These are phyloP conservation scores for Hepsetus odoe DNA, from an alignment of 2,113 vertebrate genomes.

Conservation along the genomic window DNA sequence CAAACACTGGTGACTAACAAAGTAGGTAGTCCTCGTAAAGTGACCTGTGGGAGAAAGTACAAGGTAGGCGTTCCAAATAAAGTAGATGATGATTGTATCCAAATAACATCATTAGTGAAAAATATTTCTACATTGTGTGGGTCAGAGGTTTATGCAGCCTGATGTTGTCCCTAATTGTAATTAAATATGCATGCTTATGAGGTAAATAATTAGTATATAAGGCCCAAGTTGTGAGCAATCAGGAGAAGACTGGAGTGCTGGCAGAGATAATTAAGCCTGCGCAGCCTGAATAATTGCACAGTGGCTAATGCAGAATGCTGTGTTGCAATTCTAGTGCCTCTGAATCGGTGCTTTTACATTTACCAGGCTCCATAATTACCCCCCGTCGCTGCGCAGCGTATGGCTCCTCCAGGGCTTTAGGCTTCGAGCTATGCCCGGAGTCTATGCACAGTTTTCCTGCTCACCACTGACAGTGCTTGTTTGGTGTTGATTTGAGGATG, in stretches of 20 bases:
- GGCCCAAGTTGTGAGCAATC: constrained; percentile 74
- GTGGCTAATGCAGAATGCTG: constrained; percentile 71
- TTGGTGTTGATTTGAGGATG: constrained; percentile 19
- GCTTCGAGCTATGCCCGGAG: not conserved
- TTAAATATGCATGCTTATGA: constrained; percentile 71
- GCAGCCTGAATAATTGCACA: constrained; percentile 77
- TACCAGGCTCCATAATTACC: constrained; percentile 74
- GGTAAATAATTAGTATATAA: constrained; percentile 76
- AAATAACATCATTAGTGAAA: not conserved
- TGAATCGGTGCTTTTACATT: constrained; percentile 76
- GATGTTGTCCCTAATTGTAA: constrained; percentile 59
- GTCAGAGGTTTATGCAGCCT: not conserved
- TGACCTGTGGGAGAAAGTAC: not conserved
- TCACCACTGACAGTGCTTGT: not conserved
- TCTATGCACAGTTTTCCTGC: not conserved
- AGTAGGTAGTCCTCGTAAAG: not conserved
- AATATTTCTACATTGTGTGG: not conserved
- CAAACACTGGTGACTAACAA: not conserved
- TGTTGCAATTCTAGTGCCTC: constrained; percentile 67
- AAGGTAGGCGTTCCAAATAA: not conserved
- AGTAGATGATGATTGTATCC: not conserved
- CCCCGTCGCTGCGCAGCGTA: constrained; percentile 60
- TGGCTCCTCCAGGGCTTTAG: constrained; percentile 2
- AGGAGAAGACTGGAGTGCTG: constrained; percentile 70
- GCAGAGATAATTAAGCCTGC: constrained; percentile 71